phyloP scores from a whole-genome alignment of 2,113 vertebrate genomes.

The Raphicerus campestris region DNA sequence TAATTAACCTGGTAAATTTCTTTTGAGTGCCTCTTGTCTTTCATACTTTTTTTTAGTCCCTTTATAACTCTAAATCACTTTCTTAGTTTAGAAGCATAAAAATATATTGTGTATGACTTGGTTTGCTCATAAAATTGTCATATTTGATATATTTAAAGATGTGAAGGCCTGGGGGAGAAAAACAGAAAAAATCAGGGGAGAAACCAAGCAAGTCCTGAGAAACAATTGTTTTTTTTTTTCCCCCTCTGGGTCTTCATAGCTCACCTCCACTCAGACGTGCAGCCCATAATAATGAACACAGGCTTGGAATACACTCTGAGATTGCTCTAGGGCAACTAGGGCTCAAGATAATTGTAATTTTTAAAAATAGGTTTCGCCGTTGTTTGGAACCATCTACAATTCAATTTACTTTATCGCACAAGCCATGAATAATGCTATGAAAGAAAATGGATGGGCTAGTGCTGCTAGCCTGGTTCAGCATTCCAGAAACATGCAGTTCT shows the following conservation, averaged over 20 bases:
- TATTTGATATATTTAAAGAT: slow-evolving; percentile 67
- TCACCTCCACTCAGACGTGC: slow-evolving; percentile 32
- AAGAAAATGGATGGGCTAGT: slow-evolving; percentile 77
- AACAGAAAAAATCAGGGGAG: slow-evolving; percentile 46
- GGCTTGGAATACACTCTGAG: slow-evolving; percentile 40
- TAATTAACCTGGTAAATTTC: slow-evolving; percentile 51
- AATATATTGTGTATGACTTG: slow-evolving; percentile 47
- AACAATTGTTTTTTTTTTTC: slow-evolving; percentile 14
- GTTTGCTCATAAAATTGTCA: slow-evolving; percentile 62
- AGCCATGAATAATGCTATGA: slow-evolving; percentile 84
- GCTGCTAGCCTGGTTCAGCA: slow-evolving; percentile 84
- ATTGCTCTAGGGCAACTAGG: slow-evolving; percentile 45
- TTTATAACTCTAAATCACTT: slow-evolving; percentile 58
- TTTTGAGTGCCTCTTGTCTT: neutral
- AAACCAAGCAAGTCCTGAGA: slow-evolving; percentile 58
- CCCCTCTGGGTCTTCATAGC: slow-evolving; percentile 45
- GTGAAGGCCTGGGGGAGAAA: slow-evolving; percentile 31
- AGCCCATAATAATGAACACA: slow-evolving; percentile 58
- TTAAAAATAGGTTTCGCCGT: slow-evolving; percentile 84
- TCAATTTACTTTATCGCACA: slow-evolving; percentile 89
- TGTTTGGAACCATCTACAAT: slow-evolving; percentile 96
- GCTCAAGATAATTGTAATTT: slow-evolving; percentile 71
- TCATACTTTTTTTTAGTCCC: neutral
- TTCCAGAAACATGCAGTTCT: slow-evolving; percentile 85
- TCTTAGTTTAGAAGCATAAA: slow-evolving; percentile 45